Conservation (phyloP, 2,113 vertebrate species). For the Bubalus kerabau region DNA sequence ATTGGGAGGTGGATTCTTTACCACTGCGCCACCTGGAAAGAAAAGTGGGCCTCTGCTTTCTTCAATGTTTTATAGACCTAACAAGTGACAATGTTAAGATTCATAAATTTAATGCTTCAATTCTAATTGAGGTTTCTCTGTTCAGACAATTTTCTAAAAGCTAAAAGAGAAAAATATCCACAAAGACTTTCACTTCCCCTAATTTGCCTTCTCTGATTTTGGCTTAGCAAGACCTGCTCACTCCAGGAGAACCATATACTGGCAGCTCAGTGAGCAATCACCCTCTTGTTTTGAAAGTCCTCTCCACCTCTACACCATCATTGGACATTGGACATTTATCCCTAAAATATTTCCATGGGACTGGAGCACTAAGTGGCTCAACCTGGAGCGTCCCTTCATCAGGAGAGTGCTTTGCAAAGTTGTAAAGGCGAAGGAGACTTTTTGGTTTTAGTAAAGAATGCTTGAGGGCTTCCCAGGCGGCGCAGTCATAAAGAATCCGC, state of each 20-base stretch:
- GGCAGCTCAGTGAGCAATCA: neutral
- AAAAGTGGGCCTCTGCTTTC: neutral
- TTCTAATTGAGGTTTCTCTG: neutral
- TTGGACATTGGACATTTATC: neutral
- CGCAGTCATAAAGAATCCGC: neutral
- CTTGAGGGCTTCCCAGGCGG: neutral
- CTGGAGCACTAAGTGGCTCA: neutral
- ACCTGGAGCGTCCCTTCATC: neutral
- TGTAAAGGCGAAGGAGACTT: neutral
- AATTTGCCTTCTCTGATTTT: neutral
- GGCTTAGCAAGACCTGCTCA: neutral
- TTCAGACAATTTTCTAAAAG: neutral
- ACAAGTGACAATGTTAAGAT: neutral
- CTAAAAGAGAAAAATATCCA: neutral
- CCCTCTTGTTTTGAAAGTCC: neutral
- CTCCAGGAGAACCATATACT: neutral
- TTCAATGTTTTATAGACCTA: neutral
- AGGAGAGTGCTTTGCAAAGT: neutral
- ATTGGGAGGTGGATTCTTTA: neutral
- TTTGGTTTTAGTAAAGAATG: slow-evolving; percentile 23
- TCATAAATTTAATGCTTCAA: neutral
- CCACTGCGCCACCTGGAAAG: neutral
- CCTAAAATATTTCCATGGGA: neutral
- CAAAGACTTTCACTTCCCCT: neutral
- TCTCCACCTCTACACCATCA: neutral